Conservation (phyloP, 2,888 invertebrate genomes). For the Ischnus inquisitorius region DNA sequence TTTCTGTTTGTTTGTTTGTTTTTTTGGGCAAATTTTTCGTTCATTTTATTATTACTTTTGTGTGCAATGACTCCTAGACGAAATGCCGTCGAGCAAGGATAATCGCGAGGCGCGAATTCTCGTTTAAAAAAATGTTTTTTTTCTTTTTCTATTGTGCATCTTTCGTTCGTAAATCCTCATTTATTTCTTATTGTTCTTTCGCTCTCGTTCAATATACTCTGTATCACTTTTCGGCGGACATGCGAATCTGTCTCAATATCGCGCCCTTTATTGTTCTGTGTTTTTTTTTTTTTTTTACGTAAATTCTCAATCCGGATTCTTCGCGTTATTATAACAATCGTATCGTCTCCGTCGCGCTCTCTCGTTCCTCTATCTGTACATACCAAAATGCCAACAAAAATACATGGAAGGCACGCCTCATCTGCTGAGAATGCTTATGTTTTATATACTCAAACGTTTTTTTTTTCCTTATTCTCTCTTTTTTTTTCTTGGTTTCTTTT, state of each 20-base stretch:
- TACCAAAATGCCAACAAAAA: slow-evolving; percentile 84
- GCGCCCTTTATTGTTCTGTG: slow-evolving; percentile 14
- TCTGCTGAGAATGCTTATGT: slow-evolving; percentile 83
- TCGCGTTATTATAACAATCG: neutral
- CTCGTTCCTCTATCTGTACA: slow-evolving; percentile 73
- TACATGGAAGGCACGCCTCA: slow-evolving; percentile 85
- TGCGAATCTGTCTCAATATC: slow-evolving; percentile 25
- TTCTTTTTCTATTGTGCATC: neutral
- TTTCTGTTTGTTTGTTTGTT: neutral
- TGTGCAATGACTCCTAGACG: slow-evolving; percentile 41
- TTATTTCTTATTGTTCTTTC: slow-evolving; percentile 2
- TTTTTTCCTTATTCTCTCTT: slow-evolving; percentile 65
- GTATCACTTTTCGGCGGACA: slow-evolving; percentile 51
- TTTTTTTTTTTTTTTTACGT: slow-evolving; percentile 48
- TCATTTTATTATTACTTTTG: neutral
- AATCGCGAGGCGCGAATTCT: slow-evolving; percentile 28
- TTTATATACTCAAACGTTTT: slow-evolving; percentile 71
- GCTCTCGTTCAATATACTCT: slow-evolving; percentile 42
- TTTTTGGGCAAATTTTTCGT: slow-evolving; percentile 46
- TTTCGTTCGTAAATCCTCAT: slow-evolving; percentile 23
- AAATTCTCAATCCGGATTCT: slow-evolving; percentile 54
- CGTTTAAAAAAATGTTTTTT: slow-evolving; percentile 27
- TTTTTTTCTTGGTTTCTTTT: slow-evolving; percentile 53
- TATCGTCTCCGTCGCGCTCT: neutral
- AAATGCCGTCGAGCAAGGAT: slow-evolving; percentile 42